phyloP scores from a whole-genome alignment of 2,113 vertebrate species.

The Spea bombifrons region DNA sequence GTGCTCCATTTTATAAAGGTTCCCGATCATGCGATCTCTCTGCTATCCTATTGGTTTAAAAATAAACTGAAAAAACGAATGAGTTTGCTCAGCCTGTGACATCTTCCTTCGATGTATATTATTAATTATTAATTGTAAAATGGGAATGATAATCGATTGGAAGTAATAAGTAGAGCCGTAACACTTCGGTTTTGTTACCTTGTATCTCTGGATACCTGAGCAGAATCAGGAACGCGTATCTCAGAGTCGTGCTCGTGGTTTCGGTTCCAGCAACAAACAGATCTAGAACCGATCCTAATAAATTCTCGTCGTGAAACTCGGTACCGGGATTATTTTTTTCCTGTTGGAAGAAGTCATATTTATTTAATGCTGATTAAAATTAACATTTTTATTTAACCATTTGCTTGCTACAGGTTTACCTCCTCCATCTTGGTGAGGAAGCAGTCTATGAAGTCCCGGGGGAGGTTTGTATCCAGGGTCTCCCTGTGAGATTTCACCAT shows the following conservation, averaged over 20 bases:
- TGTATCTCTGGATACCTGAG: conserved; percentile 25
- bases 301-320: conserved; percentile 10
- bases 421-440: conserved; percentile 58
- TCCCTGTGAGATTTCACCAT: conserved; percentile 48
- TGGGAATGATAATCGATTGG: no score
- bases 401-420: conserved; percentile 47
- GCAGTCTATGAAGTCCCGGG: conserved; percentile 60
- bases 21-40: no score
- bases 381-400: background rate
- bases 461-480: conserved; percentile 55
- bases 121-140: no score
- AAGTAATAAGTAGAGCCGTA: no score
- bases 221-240: conserved; percentile 10
- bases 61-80: no score
- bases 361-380: background rate
- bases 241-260: conserved; percentile 7
- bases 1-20: no score
- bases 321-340: conserved; percentile 3
- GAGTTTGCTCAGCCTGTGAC: no score
- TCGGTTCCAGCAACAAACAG: conserved; percentile 22
- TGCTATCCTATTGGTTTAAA: no score
- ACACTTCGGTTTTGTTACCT: no score
- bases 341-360: background rate
- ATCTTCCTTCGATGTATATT: no score
- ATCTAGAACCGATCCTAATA: background rate